Evolutionary conservation across 2,113 vertebrate genomes (phyloP).

Genomic region (Alethe diademata): DNA sequence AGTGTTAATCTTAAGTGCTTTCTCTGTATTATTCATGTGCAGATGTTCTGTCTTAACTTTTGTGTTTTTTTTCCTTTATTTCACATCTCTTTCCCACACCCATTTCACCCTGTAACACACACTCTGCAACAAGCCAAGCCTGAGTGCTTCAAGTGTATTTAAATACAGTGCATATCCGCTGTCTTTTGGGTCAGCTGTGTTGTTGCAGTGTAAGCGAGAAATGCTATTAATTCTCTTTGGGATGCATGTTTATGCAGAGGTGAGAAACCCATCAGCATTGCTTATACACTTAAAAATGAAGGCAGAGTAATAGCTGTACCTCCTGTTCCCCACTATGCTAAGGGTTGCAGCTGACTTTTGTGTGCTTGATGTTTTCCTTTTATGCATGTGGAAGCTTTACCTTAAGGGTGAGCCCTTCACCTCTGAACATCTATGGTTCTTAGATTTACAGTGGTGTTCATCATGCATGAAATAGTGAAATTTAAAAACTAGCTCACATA

Average conservation of each 20-base stretch:
- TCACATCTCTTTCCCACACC: background rate
- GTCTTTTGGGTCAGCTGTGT: background rate
- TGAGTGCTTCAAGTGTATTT: slow-evolving; percentile 5
- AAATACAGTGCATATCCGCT: slow-evolving; percentile 4
- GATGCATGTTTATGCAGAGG: background rate
- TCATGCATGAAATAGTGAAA: background rate
- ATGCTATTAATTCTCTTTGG: background rate
- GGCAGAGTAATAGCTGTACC: background rate
- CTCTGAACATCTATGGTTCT: background rate
- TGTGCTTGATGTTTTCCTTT: background rate
- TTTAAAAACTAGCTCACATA: background rate
- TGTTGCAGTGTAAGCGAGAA: background rate
- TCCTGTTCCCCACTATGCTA: background rate
- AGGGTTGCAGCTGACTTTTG: background rate
- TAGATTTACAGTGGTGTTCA: background rate
- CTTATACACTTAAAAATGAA: background rate
- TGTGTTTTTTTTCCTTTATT: background rate
- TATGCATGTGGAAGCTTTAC: background rate
- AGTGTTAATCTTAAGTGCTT: background rate
- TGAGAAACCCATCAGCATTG: background rate
- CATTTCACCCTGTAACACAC: background rate
- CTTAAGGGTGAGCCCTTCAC: background rate
- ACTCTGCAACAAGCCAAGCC: background rate
- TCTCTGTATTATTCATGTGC: background rate
- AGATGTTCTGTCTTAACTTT: background rate